A percentile compares a stretch with the other conserved stretches of the same genome.
phyloP scores from a whole-genome alignment of 2,797 vertebrate species.

The Buphagus erythrorhynchus region DNA sequence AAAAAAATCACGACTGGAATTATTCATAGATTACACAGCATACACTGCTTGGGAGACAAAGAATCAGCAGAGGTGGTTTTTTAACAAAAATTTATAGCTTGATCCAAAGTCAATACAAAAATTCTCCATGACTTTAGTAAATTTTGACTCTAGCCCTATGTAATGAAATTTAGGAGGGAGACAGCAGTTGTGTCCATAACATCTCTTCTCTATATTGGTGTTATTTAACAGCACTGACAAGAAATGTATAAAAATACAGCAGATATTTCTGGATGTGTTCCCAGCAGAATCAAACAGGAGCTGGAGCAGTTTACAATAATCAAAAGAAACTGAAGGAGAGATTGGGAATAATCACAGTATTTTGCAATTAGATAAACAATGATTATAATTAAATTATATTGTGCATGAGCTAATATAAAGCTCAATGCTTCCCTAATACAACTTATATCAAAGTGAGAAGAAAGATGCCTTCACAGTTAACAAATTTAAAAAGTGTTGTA shows the following conservation, averaged over 20 bases:
- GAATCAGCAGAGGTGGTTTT: not conserved
- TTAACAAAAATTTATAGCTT: not conserved
- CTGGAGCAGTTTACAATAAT: not conserved
- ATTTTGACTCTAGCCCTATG: not conserved
- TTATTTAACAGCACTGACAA: not conserved
- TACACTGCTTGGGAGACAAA: not conserved
- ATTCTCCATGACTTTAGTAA: not conserved
- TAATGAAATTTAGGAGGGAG: not conserved
- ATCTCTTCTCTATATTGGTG: not conserved
- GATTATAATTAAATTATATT: not conserved
- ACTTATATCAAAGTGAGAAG: not conserved
- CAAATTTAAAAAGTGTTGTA: not conserved
- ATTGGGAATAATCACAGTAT: not conserved
- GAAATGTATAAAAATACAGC: not conserved
- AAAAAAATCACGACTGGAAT: conserved; percentile 40
- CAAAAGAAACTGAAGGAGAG: not conserved
- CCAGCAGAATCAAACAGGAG: not conserved
- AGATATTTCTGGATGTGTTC: not conserved
- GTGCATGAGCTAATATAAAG: not conserved
- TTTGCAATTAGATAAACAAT: not conserved
- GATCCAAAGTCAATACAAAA: conserved; percentile 16
- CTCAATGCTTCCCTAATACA: not conserved
- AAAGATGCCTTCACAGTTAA: not conserved
- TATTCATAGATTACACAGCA: conserved; percentile 33
- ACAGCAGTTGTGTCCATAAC: not conserved